Evolutionary conservation across 2,888 invertebrate genomes (phyloP).

Genomic region (Fragum whitleyi): DNA sequence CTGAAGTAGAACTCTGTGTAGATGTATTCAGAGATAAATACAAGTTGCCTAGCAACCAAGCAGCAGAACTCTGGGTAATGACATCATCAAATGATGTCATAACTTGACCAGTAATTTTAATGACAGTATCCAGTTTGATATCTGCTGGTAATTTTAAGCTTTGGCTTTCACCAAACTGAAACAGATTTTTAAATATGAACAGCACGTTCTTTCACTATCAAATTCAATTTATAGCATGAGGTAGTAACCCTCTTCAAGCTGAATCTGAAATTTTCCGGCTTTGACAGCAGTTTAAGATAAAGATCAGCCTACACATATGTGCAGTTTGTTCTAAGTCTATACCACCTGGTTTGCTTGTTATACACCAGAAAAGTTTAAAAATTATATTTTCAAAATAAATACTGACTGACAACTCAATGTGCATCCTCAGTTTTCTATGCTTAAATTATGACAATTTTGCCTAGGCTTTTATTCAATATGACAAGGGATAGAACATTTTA

Average conservation of each 20-base stretch:
- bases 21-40: conserved; percentile 73
- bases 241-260: not conserved
- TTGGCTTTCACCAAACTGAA: conserved; percentile 26
- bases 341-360: too few species aligned
- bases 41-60: conserved; percentile 80
- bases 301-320: too few species aligned
- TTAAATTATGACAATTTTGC: too few species aligned
- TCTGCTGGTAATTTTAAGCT: conserved; percentile 39
- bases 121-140: conserved; percentile 67
- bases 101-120: conserved; percentile 64
- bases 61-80: conserved; percentile 74
- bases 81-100: conserved; percentile 67
- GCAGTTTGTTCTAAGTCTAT: too few species aligned
- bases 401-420: too few species aligned
- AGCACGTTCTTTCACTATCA: too few species aligned
- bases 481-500: too few species aligned
- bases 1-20: conserved; percentile 67
- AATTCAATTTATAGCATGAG: not conserved
- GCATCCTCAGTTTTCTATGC: too few species aligned
- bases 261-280: not conserved
- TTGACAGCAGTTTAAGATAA: too few species aligned
- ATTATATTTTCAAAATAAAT: too few species aligned
- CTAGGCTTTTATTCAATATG: too few species aligned
- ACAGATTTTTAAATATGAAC: not conserved
- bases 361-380: too few species aligned